These are phyloP conservation scores for Schmidtea mediterranea DNA, from an alignment of 1,140 invertebrate species.

Conservation along the genomic window DNA sequence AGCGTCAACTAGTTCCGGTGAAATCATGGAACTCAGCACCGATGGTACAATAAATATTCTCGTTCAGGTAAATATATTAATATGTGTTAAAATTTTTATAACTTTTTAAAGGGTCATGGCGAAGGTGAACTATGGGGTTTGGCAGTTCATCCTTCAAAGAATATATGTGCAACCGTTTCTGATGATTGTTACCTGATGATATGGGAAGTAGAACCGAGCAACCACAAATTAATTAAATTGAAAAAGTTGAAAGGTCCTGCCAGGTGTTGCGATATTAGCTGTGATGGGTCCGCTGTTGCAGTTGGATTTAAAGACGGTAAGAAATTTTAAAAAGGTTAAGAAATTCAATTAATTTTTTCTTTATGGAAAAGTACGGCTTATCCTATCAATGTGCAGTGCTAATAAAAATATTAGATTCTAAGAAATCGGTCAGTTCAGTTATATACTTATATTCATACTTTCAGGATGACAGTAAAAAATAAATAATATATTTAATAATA, in stretches of 20 bases:
- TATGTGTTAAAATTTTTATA: not conserved
- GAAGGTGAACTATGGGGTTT: conserved; percentile 27
- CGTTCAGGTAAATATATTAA: conserved; percentile 15
- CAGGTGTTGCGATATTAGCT: conserved; percentile 19
- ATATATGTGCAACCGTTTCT: conserved; percentile 21
- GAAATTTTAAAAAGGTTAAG: no score
- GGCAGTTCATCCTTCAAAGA: conserved; percentile 17
- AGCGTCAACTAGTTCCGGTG: conserved; percentile 20
- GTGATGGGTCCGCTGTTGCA: conserved; percentile 22
- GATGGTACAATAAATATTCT: conserved; percentile 20
- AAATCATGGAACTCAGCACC: conserved; percentile 25
- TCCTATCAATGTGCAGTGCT: no score
- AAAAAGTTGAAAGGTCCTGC: conserved; percentile 20
- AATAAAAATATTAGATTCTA: no score
- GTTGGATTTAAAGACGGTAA: conserved; percentile 25
- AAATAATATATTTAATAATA: no score
- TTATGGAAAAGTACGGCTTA: no score
- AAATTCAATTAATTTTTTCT: no score
- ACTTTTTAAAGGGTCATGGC: conserved; percentile 18
- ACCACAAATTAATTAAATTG: conserved; percentile 17
- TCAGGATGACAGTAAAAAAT: no score
- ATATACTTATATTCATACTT: no score
- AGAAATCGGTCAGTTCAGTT: no score
- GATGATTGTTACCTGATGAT: conserved; percentile 23
- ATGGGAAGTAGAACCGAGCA: conserved; percentile 15